phyloP scores from a whole-genome alignment of 1,140 invertebrate genomes.

The Metaphire vulgaris region DNA sequence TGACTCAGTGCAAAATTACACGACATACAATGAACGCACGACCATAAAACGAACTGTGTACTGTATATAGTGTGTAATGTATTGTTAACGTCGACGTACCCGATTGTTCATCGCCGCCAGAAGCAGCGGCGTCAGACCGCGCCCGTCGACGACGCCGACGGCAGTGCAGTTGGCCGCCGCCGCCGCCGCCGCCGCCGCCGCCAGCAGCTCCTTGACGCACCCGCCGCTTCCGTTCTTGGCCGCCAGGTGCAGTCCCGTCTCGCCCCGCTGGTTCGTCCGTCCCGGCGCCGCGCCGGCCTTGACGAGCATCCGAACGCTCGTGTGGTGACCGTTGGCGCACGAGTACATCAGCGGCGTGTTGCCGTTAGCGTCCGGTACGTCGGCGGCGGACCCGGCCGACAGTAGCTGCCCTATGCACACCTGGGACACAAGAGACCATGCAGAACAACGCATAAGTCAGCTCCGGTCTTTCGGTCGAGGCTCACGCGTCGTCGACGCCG shows the following conservation, averaged over 20 bases:
- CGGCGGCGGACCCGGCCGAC: not conserved
- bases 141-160: not conserved
- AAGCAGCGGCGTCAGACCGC: not conserved
- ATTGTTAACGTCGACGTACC: not conserved
- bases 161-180: not conserved
- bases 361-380: conserved; percentile 11
- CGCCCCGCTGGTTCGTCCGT: conserved; percentile 1
- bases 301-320: conserved; percentile 6
- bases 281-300: conserved; percentile 7
- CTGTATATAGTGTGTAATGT: too few relatives aligned
- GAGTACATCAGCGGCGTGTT: conserved; percentile 20
- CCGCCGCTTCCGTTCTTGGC: not conserved
- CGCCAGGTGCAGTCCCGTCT: conserved; percentile 18
- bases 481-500: too few relatives aligned
- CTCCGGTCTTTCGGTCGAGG: too few relatives aligned
- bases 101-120: not conserved
- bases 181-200: too few relatives aligned
- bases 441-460: too few relatives aligned
- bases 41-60: too few relatives aligned
- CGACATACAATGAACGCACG: too few relatives aligned
- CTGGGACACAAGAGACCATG: not conserved
- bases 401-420: conserved; percentile 12
- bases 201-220: not conserved
- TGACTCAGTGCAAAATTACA: too few relatives aligned
- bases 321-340: conserved; percentile 7